A percentile compares a stretch with the other conserved stretches of the same genome.
Conservation (phyloP, 23 tunicate species). For the Botrylloides violaceus region DNA sequence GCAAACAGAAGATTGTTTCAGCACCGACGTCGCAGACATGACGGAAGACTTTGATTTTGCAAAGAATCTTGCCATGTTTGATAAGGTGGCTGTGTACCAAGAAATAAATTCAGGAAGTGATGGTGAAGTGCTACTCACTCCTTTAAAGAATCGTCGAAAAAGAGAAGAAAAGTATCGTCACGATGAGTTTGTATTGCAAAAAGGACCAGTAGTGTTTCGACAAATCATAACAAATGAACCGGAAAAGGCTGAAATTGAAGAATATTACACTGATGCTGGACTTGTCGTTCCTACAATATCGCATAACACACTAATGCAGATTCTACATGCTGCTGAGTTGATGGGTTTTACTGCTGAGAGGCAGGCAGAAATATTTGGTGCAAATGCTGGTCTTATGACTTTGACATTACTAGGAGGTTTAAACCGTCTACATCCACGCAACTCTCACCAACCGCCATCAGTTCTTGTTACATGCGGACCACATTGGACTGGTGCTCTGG, state of each 20-base stretch:
- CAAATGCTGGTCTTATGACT: conserved; percentile 69
- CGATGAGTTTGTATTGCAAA: conserved; percentile 71
- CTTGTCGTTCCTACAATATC: conserved; percentile 67
- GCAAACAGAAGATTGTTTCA: conserved; percentile 40
- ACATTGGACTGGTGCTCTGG: conserved; percentile 59
- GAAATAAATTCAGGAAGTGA: conserved; percentile 77
- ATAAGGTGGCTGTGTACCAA: conserved; percentile 55
- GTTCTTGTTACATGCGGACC: conserved; percentile 66
- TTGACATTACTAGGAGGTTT: conserved; percentile 50
- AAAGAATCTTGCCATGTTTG: conserved; percentile 74
- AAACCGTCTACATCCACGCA: conserved; percentile 61
- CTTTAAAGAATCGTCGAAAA: conserved; percentile 22
- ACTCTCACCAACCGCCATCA: conserved; percentile 71
- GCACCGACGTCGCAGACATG: conserved; percentile 40
- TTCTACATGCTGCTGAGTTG: conserved; percentile 34
- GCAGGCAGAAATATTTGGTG: conserved; percentile 64
- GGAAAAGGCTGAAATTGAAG: conserved; percentile 28
- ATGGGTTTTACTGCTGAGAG: conserved; percentile 52
- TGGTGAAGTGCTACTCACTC: conserved; percentile 57
- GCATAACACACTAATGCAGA: conserved; percentile 25
- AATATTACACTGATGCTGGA: conserved; percentile 86
- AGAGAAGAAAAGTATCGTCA: conserved; percentile 53
- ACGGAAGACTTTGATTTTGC: conserved; percentile 77
- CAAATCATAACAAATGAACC: conserved; percentile 53
- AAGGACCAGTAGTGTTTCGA: conserved; percentile 52